phyloP scores from a whole-genome alignment of 2,797 vertebrate genomes.

The Euthynnus affinis region DNA sequence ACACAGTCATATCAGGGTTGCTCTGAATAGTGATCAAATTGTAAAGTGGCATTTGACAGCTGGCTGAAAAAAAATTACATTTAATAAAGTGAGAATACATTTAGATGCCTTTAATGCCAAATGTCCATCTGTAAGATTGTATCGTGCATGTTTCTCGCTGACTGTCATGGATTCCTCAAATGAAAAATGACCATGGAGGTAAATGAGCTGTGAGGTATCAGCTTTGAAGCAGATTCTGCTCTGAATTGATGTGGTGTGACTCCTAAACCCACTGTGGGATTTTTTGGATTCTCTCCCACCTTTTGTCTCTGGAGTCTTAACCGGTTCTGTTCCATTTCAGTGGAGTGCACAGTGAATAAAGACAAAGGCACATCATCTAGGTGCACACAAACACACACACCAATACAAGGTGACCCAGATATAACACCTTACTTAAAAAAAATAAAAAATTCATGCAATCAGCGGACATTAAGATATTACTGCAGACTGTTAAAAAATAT shows the following conservation, averaged over 20 bases:
- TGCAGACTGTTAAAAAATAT: constrained; percentile 47
- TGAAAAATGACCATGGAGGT: constrained; percentile 70
- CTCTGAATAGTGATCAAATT: constrained; percentile 22
- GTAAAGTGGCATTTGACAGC: constrained; percentile 46
- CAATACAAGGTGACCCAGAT: constrained; percentile 41
- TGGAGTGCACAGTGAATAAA: background rate
- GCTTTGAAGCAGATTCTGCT: constrained; percentile 62
- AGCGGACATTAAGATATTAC: constrained; percentile 49
- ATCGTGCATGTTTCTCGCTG: constrained; percentile 41
- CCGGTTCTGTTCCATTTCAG: constrained; percentile 44
- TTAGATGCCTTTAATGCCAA: constrained; percentile 34
- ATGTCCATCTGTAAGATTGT: constrained; percentile 51
- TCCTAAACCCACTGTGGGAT: constrained; percentile 50
- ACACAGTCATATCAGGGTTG: constrained; percentile 17
- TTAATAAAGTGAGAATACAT: constrained; percentile 32
- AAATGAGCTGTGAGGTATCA: constrained; percentile 79
- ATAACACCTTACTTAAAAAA: constrained; percentile 21
- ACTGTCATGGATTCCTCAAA: constrained; percentile 59
- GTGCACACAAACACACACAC: background rate
- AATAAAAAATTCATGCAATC: constrained; percentile 47
- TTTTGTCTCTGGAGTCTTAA: constrained; percentile 47
- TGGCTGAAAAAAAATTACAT: constrained; percentile 33
- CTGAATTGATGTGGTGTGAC: constrained; percentile 79
- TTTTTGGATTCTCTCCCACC: constrained; percentile 43
- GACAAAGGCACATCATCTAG: background rate